Evolutionary conservation across 2,888 invertebrate genomes (phyloP), one percentile per base, ranked within the genome.

Genomic region (Seira sanloemensis): DNA sequence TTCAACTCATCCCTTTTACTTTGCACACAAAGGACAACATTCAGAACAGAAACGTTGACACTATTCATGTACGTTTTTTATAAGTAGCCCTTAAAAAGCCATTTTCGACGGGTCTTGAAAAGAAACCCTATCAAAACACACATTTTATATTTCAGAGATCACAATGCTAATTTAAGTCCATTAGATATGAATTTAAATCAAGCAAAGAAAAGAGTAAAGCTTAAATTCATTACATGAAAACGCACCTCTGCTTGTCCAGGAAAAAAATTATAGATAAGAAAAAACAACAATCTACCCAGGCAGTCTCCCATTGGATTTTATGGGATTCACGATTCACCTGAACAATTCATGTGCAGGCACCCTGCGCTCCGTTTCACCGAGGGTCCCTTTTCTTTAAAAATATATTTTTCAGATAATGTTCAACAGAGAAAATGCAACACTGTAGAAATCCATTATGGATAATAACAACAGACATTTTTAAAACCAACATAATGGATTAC

Each of bases 401-500:
- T 37, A 7, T 7, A 37, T 12, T 37, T 37, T 7, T 7, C 12
- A 12, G 37, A 37, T 37, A 37, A 37, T 4, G 37, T 37, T 37
- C 12, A 37, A 71, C 54, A 77, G 72, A 76, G 50, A 81, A 21
- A 68, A 66, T 76, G 25, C 26, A 65, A 21, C 18, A 7, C 26
- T 2, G 26, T 25, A 16, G 73, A 69, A 73, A 27, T 46, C 77
- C 75, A 75, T 77, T 72, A 76, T 9, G 71, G 25, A 66, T 72
- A 82, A 76, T 76, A 77, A 76, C 46, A 82, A 82, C 77, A 82
- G 82, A 82, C 82, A 82, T 76, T 77, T 82, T 76, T 72, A 77
- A 82, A 82, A 75, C 82, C 37, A 82, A 82, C 82, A 82, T 82
- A 82, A 82, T 82, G 77, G 82, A 82, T 82, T 82, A 82, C 77